phyloP scores from a whole-genome alignment of 2,113 vertebrate genomes.

The Alces alces region DNA sequence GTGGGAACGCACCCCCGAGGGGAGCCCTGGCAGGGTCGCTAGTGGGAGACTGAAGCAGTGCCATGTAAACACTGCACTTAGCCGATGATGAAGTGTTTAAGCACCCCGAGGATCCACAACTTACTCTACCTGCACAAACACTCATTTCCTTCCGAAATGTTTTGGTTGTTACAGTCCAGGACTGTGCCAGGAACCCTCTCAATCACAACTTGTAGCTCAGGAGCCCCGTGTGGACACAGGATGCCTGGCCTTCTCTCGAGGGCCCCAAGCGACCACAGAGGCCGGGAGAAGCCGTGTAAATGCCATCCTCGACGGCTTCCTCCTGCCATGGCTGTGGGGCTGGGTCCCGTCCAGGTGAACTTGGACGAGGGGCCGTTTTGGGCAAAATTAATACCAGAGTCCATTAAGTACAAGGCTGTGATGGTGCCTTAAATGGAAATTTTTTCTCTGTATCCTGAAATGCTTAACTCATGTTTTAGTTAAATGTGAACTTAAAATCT shows the following conservation, averaged over 20 bases:
- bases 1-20: not conserved
- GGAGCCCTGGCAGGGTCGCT: not conserved
- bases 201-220: conserved; percentile 21
- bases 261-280: not conserved
- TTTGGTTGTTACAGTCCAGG: not conserved
- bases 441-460: not conserved
- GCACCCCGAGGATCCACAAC: conserved; percentile 8
- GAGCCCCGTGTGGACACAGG: not conserved
- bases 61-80: conserved; percentile 45
- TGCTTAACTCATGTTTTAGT: not conserved
- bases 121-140: conserved; percentile 44
- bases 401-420: not conserved
- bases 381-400: not conserved
- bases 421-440: not conserved
- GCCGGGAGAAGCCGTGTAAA: not conserved
- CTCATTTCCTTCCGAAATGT: conserved; percentile 51
- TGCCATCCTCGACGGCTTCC: not conserved
- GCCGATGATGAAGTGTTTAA: conserved; percentile 30
- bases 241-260: not conserved
- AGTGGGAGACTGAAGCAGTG: not conserved
- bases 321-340: fast-evolving
- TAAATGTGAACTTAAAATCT: not conserved
- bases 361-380: not conserved
- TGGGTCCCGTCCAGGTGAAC: not conserved
- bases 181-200: conserved; percentile 33